phyloP scores from a whole-genome alignment of 2,113 vertebrate genomes.

The Bufo bufo region DNA sequence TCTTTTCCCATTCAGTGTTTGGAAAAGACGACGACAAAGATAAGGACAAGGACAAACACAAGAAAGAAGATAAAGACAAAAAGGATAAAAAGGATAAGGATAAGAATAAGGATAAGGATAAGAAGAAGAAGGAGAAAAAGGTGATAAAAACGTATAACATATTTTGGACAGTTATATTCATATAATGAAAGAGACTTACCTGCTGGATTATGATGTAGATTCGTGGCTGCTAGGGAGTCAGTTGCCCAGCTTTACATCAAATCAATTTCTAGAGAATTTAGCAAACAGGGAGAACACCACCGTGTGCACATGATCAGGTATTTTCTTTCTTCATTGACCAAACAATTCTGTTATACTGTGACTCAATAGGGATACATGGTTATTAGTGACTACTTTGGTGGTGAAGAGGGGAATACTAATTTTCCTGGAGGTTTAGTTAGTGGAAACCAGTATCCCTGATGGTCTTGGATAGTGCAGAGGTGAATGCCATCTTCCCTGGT shows the following conservation, averaged over 20 bases:
- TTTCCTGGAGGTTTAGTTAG: not conserved
- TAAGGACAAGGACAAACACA: conserved; percentile 45
- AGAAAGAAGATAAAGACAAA: conserved; percentile 36
- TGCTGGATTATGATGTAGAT: no score
- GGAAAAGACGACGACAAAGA: conserved; percentile 65
- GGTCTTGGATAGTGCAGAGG: no score
- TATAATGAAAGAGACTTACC: not conserved
- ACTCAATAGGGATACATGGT: not conserved
- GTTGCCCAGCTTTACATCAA: no score
- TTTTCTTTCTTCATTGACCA: not conserved
- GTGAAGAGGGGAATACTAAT: not conserved
- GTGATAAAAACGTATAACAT: not conserved
- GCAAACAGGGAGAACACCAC: not conserved
- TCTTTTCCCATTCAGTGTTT: conserved; percentile 61
- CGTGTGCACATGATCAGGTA: not conserved
- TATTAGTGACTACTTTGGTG: not conserved
- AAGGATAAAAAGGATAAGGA: conserved; percentile 52
- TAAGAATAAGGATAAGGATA: conserved; percentile 57
- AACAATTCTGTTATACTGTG: not conserved
- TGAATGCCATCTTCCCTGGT: no score
- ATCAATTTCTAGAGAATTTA: no score
- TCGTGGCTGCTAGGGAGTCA: not conserved
- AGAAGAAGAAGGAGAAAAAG: conserved; percentile 61
- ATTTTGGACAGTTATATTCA: no score
- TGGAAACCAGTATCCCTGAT: no score